A percentile compares a stretch with the other conserved stretches of the same genome.
These are phyloP conservation scores for Idris sp. DNA, from an alignment of 1,140 invertebrate genomes.

Conservation along the genomic window DNA sequence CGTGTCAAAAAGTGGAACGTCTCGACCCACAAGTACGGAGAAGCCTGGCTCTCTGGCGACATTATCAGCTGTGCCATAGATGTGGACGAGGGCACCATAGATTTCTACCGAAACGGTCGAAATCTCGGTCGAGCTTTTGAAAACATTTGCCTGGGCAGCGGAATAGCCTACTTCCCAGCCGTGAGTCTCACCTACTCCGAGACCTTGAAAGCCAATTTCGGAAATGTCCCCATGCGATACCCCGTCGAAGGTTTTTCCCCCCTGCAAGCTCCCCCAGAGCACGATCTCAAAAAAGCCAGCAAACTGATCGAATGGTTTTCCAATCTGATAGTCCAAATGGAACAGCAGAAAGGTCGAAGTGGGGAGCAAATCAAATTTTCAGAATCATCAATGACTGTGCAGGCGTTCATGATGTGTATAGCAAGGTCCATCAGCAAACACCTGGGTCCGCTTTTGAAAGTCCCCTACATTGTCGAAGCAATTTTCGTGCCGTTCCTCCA, in stretches of 20 bases:
- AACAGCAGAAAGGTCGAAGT: too few relatives aligned
- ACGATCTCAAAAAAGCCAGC: constrained; percentile 79
- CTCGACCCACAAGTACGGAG: constrained; percentile 86
- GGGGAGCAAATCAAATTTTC: too few relatives aligned
- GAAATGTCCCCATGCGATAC: constrained; percentile 84
- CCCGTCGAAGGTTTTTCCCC: constrained; percentile 84
- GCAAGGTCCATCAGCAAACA: constrained; percentile 79
- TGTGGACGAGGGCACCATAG: constrained; percentile 81
- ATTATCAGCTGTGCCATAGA: constrained; percentile 89
- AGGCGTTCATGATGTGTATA: constrained; percentile 77
- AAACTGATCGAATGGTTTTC: constrained; percentile 81
- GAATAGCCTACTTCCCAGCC: constrained; percentile 87
- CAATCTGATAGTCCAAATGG: constrained; percentile 77
- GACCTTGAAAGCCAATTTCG: constrained; percentile 89
- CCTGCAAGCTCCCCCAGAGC: constrained; percentile 81
- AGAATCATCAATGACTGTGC: constrained; percentile 65
- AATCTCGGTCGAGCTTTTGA: constrained; percentile 86
- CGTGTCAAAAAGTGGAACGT: constrained; percentile 90
- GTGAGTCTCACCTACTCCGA: constrained; percentile 87
- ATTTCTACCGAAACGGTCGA: constrained; percentile 86
- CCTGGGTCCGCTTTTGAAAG: constrained; percentile 77
- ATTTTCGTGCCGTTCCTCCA: constrained; percentile 78
- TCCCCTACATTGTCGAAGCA: constrained; percentile 80
- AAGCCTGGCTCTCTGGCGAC: constrained; percentile 88
- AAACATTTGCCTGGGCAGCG: constrained; percentile 83